phyloP scores from a whole-genome alignment of 2,888 invertebrate genomes.

The Nomada hirtipes region DNA sequence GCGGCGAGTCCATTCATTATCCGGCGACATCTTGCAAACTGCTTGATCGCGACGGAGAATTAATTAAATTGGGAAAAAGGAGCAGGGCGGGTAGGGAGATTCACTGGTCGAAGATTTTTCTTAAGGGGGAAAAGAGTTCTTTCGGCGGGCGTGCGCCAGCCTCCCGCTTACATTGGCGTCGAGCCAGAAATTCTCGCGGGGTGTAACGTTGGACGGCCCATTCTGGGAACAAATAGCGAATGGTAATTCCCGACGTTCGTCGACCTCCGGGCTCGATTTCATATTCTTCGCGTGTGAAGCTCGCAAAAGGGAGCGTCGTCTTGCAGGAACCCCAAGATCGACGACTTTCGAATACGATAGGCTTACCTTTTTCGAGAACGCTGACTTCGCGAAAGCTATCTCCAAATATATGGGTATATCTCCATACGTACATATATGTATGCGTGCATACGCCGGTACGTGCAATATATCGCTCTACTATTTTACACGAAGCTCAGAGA shows the following conservation, averaged over 20 bases:
- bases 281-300: conserved; percentile 61
- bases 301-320: not conserved
- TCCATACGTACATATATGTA: too few species aligned
- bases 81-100: not conserved
- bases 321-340: conserved; percentile 10
- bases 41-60: conserved; percentile 34
- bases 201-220: conserved; percentile 54
- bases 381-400: conserved; percentile 2
- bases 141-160: conserved; percentile 36
- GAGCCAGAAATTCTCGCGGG: conserved; percentile 51
- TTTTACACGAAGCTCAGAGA: not conserved
- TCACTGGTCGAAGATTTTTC: conserved; percentile 15
- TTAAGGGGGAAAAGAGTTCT: conserved; percentile 22
- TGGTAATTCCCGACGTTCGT: conserved; percentile 63
- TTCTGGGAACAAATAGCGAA: conserved; percentile 56
- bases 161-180: conserved; percentile 40
- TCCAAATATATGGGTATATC: not conserved
- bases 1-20: conserved; percentile 22
- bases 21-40: not conserved
- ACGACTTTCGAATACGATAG: conserved; percentile 11
- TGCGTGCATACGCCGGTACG: too few species aligned
- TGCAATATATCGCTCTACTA: not conserved
- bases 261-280: conserved; percentile 58
- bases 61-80: conserved; percentile 40
- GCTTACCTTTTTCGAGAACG: not conserved